Base-by-base conservation (phyloP, 2,888 invertebrate genomes). In the Julus scandinavius region DNA sequence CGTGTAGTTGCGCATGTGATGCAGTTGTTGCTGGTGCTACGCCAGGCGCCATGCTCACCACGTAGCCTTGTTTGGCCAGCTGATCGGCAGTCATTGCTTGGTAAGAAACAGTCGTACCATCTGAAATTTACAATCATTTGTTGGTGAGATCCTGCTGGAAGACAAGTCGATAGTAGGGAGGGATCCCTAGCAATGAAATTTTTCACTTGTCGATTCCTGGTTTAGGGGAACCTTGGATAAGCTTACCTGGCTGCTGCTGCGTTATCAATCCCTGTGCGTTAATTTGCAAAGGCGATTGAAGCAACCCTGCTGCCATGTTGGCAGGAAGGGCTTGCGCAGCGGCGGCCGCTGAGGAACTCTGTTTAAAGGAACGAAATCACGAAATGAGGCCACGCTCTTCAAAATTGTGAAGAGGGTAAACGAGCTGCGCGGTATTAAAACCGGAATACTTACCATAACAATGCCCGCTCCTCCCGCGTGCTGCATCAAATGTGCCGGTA, bases 281-380 rank as follows among this genome's bases (percentile, higher is more conserved):
- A 20, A 89, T 80, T 13, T 88, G 15, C 15, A 89, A 40, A 13
- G 80, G 83, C 13, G 88, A 96, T 91, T 97, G 97, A n/a, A 97
- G 93, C 89, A 97, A 94, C 1, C 96, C 95, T 0, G 96, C 96
- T 41, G 97, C 97, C 91, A 97, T 92, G 40, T 95, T 94, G 89
- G 96, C 95, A 41, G 98, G 97, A 91, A 98, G 94, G 91, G 96
- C 95, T 94, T 97, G 96, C 58, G 97, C 97, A 7, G 97, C 97
- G 91, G 97, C 96, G 90, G 97, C 97, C 87, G 97, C 95, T 87
- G 97, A 96, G 72, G 97, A 96, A 72, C 97, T 97, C 89, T 89
- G 9, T 86, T 83, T 38, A 20, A 20, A 85, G 41, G 41, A 84
- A 88, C 20, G 49, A 45, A 29, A 29, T 29, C 29, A 29, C 1